These are phyloP conservation scores for Rhombomys opimus DNA, from an alignment of 2,113 vertebrate genomes.

Conservation along the genomic window DNA sequence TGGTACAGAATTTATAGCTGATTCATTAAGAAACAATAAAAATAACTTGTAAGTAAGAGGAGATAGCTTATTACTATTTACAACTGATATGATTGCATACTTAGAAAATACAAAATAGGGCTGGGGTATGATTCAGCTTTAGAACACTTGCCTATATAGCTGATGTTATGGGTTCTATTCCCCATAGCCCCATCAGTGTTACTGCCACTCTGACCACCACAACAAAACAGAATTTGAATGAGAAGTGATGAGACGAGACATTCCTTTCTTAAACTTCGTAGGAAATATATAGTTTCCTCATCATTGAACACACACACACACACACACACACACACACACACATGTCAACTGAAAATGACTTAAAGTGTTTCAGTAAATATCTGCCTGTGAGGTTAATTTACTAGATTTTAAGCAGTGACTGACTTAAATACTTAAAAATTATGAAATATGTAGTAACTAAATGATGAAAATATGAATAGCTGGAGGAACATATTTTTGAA, in stretches of 20 bases:
- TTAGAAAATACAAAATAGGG: not conserved
- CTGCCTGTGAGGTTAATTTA: conserved; percentile 28
- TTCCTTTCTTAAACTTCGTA: not conserved
- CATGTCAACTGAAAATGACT: not conserved
- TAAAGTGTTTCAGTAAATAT: conserved; percentile 30
- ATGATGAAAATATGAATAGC: conserved; percentile 28
- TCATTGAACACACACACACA: not conserved
- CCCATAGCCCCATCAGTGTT: not conserved
- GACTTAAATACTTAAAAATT: conserved; percentile 18
- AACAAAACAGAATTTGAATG: not conserved
- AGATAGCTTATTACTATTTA: not conserved
- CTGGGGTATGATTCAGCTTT: not conserved
- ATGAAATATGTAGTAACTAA: not conserved
- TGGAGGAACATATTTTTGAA: conserved; percentile 23
- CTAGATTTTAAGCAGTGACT: not conserved
- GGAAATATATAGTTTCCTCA: not conserved
- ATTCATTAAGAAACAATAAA: conserved; percentile 39
- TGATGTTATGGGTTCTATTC: not conserved
- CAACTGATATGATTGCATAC: not conserved
- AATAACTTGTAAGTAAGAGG: not conserved
- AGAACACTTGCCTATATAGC: not conserved
- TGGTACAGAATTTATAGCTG: conserved; percentile 3
- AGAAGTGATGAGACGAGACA: not conserved
- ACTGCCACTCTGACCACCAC: not conserved
- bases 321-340: not conserved